Evolutionary conservation across 2,113 vertebrate genomes (phyloP).

Genomic region (Ursus arctos): DNA sequence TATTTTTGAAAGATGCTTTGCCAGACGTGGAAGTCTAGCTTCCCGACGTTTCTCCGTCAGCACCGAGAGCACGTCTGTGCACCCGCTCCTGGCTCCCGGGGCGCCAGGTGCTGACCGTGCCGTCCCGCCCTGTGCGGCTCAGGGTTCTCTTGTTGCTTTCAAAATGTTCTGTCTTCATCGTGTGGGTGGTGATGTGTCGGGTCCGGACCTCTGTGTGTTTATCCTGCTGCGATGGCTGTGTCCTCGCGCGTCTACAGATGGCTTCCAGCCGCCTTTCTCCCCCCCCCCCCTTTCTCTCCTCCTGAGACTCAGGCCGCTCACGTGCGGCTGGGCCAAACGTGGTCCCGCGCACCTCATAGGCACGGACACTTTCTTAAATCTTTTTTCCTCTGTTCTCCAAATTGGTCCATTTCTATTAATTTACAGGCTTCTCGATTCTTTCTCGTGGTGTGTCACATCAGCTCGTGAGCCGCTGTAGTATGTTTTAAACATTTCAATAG

Average conservation of each 20-base stretch:
- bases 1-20: neutral
- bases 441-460: rapidly evolving
- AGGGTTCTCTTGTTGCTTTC: neutral
- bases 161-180: rapidly evolving
- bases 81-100: rapidly evolving
- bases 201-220: neutral
- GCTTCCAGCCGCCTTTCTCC: neutral
- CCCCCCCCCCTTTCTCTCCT: no score
- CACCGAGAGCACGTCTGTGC: rapidly evolving
- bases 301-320: rapidly evolving
- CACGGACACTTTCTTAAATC: rapidly evolving
- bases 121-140: rapidly evolving
- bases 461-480: neutral
- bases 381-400: neutral
- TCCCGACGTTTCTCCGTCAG: neutral
- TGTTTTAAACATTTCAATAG: no score
- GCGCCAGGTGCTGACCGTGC: rapidly evolving
- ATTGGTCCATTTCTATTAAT: neutral
- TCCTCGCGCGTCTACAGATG: neutral
- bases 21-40: rapidly evolving
- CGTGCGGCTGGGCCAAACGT: neutral
- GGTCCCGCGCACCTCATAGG: rapidly evolving
- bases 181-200: rapidly evolving
- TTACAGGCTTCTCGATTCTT: neutral
- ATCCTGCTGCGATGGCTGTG: rapidly evolving